A percentile compares a stretch with the other conserved stretches of the same genome.
Conservation (phyloP, 2,888 invertebrate species). For the Drosophila seclusa region DNA sequence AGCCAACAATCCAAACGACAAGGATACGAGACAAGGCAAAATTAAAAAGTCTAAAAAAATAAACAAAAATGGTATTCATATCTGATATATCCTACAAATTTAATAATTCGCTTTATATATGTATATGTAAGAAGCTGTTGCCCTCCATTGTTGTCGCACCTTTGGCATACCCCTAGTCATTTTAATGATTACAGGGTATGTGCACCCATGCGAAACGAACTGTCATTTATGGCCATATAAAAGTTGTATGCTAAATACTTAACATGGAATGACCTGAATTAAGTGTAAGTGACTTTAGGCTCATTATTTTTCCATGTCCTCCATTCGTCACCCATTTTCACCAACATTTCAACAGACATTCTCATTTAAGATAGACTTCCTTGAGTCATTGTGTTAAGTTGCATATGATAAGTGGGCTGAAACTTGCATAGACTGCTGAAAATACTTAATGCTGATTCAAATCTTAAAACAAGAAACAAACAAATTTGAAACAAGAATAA, state of each 20-base stretch:
- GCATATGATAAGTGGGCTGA: not conserved
- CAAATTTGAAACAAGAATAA: too few relatives aligned
- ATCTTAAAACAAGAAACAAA: not conserved
- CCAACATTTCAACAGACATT: not conserved
- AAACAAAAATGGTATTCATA: not conserved
- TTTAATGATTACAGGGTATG: constrained; percentile 12
- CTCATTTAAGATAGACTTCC: not conserved
- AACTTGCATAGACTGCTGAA: not conserved
- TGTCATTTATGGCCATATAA: constrained; percentile 55
- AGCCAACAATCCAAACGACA: constrained; percentile 37
- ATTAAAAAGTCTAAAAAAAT: constrained; percentile 21
- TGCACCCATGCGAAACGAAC: constrained; percentile 18
- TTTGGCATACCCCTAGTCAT: not conserved
- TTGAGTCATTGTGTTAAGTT: not conserved
- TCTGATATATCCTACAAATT: constrained; percentile 1
- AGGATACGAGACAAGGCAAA: constrained; percentile 46
- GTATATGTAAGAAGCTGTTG: not conserved
- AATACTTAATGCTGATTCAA: not conserved
- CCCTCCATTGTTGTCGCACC: not conserved
- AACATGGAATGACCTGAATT: constrained; percentile 64
- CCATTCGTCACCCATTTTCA: constrained; percentile 1
- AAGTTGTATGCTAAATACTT: constrained; percentile 57
- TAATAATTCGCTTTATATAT: not conserved
- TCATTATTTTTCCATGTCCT: constrained; percentile 6
- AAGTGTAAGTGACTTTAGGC: constrained; percentile 19